Percentiles rank a stretch among this genome's conserved stretches.
Conservation (phyloP, 2,797 vertebrate species). For the Gila robusta region DNA sequence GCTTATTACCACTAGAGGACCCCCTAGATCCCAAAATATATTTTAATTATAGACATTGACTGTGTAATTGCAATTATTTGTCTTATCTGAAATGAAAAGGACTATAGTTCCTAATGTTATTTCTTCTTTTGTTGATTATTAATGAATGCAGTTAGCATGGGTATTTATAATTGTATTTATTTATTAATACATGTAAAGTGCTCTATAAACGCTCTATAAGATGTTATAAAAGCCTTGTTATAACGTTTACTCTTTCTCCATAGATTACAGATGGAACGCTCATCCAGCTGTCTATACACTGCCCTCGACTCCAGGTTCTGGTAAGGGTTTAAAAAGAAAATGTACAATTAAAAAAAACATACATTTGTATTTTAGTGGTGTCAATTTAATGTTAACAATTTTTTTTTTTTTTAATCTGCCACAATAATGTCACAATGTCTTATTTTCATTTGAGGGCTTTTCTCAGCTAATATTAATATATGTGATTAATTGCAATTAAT, state of each 20-base stretch:
- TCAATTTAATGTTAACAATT: not conserved
- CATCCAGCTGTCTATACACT: slow-evolving; percentile 97
- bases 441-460: not conserved
- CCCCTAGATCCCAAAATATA: not conserved
- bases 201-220: not conserved
- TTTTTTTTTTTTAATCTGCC: not conserved
- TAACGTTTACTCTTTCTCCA: slow-evolving; percentile 14
- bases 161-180: not conserved
- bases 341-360: not conserved
- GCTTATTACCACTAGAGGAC: not conserved
- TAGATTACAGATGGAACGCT: slow-evolving; percentile 97
- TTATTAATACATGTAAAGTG: not conserved
- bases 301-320: slow-evolving; percentile 95
- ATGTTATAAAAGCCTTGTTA: not conserved
- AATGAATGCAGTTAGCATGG: not conserved
- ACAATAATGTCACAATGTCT: not conserved
- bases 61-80: not conserved
- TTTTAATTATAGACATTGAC: not conserved
- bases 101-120: not conserved
- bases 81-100: not conserved
- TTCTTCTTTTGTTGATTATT: not conserved
- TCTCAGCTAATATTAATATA: not conserved
- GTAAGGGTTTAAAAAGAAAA: slow-evolving; percentile 77
- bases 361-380: not conserved
- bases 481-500: not conserved